Evolutionary conservation across 2,888 invertebrate species (phyloP).

Genomic region (Tinea trinotella): DNA sequence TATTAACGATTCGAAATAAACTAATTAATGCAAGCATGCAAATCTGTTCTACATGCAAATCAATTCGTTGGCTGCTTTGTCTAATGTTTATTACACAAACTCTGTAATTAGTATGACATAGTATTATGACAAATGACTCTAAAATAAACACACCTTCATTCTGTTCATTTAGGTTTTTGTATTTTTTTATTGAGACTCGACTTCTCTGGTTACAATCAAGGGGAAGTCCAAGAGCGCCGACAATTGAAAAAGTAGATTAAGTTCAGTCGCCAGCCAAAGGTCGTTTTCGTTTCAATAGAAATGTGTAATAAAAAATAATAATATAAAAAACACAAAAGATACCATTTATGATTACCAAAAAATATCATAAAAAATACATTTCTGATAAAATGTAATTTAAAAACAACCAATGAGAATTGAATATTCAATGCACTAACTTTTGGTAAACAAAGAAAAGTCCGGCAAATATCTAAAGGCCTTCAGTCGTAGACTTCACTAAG

Average conservation of each 20-base stretch:
- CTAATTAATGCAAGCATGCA: slow-evolving; percentile 6
- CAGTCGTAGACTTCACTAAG: slow-evolving; percentile 11
- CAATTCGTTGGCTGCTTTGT: slow-evolving; percentile 37
- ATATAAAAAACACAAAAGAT: too few species aligned
- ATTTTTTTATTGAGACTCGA: too few species aligned
- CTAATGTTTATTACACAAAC: slow-evolving; percentile 36
- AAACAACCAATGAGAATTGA: too few species aligned
- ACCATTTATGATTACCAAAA: too few species aligned
- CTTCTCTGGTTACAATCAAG: too few species aligned
- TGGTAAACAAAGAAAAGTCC: slow-evolving; percentile 7
- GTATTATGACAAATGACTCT: slow-evolving; percentile 31
- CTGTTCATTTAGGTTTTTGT: neutral
- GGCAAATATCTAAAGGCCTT: neutral
- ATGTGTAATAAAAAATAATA: too few species aligned
- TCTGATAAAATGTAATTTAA: too few species aligned
- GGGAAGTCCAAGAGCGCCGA: too few species aligned
- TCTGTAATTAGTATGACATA: slow-evolving; percentile 42
- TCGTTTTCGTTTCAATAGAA: too few species aligned
- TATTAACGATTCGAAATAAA: neutral
- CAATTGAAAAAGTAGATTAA: too few species aligned
- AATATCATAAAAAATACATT: too few species aligned
- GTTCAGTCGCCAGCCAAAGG: too few species aligned
- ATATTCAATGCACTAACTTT: neutral
- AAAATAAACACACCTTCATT: neutral
- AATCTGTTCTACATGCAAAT: slow-evolving; percentile 39